These are phyloP conservation scores for Pocillopora meandrina DNA, from an alignment of 92 coral and sea anemone species.

Conservation along the genomic window DNA sequence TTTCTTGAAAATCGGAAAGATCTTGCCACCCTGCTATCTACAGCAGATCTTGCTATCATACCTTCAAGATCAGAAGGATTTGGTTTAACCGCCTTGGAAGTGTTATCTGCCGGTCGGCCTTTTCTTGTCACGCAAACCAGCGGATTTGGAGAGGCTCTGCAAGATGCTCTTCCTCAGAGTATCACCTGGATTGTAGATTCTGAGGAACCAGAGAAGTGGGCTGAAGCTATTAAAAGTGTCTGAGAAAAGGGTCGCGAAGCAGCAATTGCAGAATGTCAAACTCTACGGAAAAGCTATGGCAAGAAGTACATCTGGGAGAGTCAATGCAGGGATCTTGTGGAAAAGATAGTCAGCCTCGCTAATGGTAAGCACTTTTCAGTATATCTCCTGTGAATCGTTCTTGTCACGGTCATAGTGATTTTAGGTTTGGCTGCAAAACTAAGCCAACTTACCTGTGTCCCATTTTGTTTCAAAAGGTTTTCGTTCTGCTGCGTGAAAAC, in stretches of 20 bases:
- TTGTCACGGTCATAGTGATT: too few species aligned
- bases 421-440: too few species aligned
- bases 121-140: neutral
- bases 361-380: neutral
- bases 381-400: too few species aligned
- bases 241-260: neutral
- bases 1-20: neutral
- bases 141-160: neutral
- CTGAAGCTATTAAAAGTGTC: neutral
- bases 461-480: too few species aligned
- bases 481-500: too few species aligned
- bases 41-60: neutral
- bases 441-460: too few species aligned
- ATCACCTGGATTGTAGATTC: neutral
- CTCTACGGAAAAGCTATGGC: neutral
- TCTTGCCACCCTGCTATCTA: neutral
- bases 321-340: neutral
- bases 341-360: neutral
- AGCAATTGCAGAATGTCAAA: neutral
- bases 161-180: neutral
- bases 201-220: neutral
- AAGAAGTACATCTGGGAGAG: neutral
- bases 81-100: slow-evolving; percentile 9
- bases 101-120: neutral
- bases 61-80: slow-evolving; percentile 3